Base-by-base conservation (phyloP, 2,113 vertebrate species). In the Piaya cayana region DNA sequence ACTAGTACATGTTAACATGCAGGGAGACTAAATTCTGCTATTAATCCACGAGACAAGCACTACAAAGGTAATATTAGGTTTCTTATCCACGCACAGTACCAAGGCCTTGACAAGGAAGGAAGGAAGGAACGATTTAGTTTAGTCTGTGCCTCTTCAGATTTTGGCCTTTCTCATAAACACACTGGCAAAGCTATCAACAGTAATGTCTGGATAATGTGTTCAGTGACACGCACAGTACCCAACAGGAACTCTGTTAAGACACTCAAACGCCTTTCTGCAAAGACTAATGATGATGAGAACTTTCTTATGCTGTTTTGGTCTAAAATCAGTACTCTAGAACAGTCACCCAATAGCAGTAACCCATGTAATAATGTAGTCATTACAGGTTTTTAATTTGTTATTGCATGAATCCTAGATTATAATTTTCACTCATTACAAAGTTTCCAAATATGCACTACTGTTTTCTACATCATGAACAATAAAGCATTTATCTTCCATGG, bases 121-220 rank as follows among this genome's bases (percentile, higher is more conserved):
- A 93, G 65, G 83, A 87, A 82, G 80, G 52, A 87, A 82, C 74
- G 52, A 74, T 82, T 90, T 91, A 45, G 88, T 96, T 94, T 96
- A 96, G 90, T 96, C 92, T 93, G 68, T 72, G 49, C 86, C 72
- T 94, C 56, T 88, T 90, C 49, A 71, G 88, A 75, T 88, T 94
- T 96, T 88, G 76, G 91, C 82, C 69, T 94, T 62, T 95, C 82
- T 91, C 72, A 69, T 94, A 97, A 97, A 96, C 86, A 92, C 55
- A 37, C 71, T 90, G 94, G 76, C 92, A 96, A 88, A 95, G 87
- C 34, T 53, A 78, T 94, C 90, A 94, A 36, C 39, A 15, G 9
- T 65, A 81, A 82, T 23, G 36, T 81, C 93, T 96, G 95, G 86
- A 75, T 64, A 92, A 74, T 90, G 83, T 16, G 65, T 84, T 75